Conservation (phyloP, 2,888 invertebrate species). For the Chromoteleia sp. region DNA sequence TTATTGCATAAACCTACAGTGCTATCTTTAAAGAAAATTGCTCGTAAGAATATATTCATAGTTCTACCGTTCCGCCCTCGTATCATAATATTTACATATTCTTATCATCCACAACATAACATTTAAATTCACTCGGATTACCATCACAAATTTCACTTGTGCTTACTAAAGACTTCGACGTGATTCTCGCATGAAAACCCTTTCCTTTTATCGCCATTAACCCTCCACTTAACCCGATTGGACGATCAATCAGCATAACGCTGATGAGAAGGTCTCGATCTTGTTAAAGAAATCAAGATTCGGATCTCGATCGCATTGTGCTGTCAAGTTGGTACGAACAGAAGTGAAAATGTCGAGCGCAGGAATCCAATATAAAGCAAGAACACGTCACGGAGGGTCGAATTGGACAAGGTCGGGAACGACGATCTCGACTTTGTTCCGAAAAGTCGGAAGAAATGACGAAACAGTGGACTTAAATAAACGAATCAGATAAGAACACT, state of each 20-base stretch:
- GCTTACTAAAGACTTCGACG: neutral
- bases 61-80: too few relatives aligned
- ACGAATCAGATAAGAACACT: neutral
- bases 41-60: too few relatives aligned
- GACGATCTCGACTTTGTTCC: neutral
- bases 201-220: slow-evolving; percentile 24
- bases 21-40: too few relatives aligned
- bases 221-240: slow-evolving; percentile 5
- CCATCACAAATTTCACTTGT: slow-evolving; percentile 5
- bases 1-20: too few relatives aligned
- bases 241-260: slow-evolving; percentile 36
- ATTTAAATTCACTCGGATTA: too few relatives aligned
- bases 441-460: neutral
- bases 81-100: too few relatives aligned
- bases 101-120: too few relatives aligned
- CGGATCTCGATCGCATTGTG: slow-evolving; percentile 39
- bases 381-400: slow-evolving; percentile 18
- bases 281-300: slow-evolving; percentile 34
- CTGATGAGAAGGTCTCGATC: slow-evolving; percentile 34
- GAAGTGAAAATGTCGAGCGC: slow-evolving; percentile 39
- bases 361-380: slow-evolving; percentile 49
- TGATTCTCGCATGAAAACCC: neutral
- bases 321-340: slow-evolving; percentile 33
- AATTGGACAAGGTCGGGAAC: slow-evolving; percentile 46
- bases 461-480: slow-evolving; percentile 3